Base-by-base conservation (phyloP, 2,888 invertebrate species). In the Dryobotodes eremita region DNA sequence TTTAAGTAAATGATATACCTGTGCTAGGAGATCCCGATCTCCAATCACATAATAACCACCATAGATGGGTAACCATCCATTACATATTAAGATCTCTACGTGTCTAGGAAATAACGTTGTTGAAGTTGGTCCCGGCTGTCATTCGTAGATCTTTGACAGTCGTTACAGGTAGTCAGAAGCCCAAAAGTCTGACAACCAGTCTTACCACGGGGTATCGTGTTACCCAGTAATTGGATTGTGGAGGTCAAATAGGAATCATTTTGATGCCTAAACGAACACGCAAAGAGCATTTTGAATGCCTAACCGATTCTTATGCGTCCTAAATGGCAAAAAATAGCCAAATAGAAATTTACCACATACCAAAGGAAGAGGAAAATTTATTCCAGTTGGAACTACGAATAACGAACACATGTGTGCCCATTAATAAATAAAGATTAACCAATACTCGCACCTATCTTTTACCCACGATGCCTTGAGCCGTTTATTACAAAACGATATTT, bases 401-500 rank as follows among this genome's bases (percentile, higher is more conserved):
- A 46, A 48, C 17, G 5, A 64, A 64, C 26, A 73, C 36, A 23
- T 48, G 36, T n/a, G 48, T 36, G 13, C n/a, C 1, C 10, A 36
- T 42, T 1, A 20, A 42, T 53, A 42, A 69, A n/a, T 23, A 48
- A 65, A 82, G 50, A 36, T 0, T 3, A 36, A 31, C 36, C 48
- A 66, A 59, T 69, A 8, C 50, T 50, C 20, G 7, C n/a, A 48
- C n/a, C n/a, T 23, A 57, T 50, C 15, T 48, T 31, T n/a, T 2
- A 68, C 23, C 26, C 48, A 64, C 61, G 57, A 66, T 17, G 20
- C 10, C 17, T 69, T 31, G 17, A 53, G 0, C 20, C 36, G 36
- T 79, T 82, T 69, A 85, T 88, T 70, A 85, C 59, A 57, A 78
- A 79, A 65, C 53, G 10, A 84, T 80, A 76, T 84, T 87, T 62